These are phyloP conservation scores for Calidris pygmaea DNA, from an alignment of 2,113 vertebrate genomes.

Conservation along the genomic window DNA sequence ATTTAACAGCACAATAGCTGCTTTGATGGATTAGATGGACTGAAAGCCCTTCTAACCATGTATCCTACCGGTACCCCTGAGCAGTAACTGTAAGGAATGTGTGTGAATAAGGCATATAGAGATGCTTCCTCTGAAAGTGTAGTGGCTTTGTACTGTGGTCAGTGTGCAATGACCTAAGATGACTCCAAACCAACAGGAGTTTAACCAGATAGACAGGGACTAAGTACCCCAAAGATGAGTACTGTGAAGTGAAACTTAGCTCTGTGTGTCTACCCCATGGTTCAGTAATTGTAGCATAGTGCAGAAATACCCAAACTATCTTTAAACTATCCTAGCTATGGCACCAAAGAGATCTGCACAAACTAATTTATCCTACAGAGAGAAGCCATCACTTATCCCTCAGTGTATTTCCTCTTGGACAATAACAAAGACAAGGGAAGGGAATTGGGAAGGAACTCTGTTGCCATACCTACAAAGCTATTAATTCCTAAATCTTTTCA, in stretches of 20 bases:
- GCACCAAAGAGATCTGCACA: neutral
- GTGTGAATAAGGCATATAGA: neutral
- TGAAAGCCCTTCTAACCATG: neutral
- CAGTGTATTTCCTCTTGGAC: neutral
- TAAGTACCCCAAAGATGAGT: neutral
- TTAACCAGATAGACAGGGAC: neutral
- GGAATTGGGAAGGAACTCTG: neutral
- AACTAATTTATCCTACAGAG: neutral
- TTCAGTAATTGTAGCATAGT: neutral
- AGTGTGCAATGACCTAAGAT: neutral
- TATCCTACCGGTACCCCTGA: accelerated
- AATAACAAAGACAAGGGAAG: neutral
- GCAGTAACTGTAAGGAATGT: neutral
- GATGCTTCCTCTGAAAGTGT: neutral
- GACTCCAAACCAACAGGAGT: neutral
- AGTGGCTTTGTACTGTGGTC: neutral
- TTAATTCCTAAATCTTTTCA: constrained; percentile 3
- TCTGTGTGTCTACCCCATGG: accelerated
- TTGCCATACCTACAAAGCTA: neutral
- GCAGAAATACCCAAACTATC: neutral
- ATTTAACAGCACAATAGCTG: neutral
- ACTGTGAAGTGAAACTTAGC: neutral
- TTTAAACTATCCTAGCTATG: neutral
- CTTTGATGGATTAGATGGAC: neutral
- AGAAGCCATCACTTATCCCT: neutral